These are phyloP conservation scores for Mus pahari DNA, from an alignment of 2,113 vertebrate species.

Conservation along the genomic window DNA sequence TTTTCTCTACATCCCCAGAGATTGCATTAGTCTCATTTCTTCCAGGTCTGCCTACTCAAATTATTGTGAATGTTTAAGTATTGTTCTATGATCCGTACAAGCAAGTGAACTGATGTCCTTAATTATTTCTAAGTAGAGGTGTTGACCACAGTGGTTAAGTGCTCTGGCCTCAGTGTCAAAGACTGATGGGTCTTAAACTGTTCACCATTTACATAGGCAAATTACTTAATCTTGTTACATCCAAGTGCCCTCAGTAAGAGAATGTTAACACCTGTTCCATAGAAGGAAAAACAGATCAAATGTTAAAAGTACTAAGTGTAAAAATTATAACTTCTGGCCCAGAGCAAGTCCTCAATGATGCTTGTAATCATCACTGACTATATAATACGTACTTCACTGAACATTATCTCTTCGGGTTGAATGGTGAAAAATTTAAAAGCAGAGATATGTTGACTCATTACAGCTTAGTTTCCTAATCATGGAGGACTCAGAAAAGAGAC, in stretches of 20 bases:
- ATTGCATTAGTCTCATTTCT: background rate
- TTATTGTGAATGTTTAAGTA: conserved; percentile 24
- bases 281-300: background rate
- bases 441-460: background rate
- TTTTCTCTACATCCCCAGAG: background rate
- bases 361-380: background rate
- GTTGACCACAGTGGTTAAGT: background rate
- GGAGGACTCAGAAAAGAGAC: background rate
- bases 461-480: background rate
- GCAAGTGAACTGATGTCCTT: background rate
- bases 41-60: background rate
- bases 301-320: background rate
- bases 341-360: background rate
- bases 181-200: background rate
- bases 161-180: background rate
- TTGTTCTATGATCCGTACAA: background rate
- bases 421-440: background rate
- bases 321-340: background rate
- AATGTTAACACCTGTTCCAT: background rate
- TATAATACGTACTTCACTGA: background rate
- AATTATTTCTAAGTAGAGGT: background rate
- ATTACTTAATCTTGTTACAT: conserved; percentile 20
- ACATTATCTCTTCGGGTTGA: background rate
- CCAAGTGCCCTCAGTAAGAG: background rate
- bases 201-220: background rate